Evolutionary conservation across 2,888 invertebrate genomes (phyloP).

Genomic region (Lathronympha strigana): DNA sequence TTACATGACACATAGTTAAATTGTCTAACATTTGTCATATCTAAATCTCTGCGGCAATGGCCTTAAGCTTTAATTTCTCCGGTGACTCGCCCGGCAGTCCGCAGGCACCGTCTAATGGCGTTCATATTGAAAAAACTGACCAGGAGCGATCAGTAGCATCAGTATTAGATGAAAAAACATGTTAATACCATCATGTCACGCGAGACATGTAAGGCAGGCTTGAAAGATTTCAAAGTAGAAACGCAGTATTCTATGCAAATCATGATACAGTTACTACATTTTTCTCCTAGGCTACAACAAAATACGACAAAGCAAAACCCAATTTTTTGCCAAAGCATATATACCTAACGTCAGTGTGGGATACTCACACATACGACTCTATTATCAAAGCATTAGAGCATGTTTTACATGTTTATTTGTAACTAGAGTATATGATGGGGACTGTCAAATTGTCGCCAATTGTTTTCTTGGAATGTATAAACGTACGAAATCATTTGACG

Average conservation of each 20-base stretch:
- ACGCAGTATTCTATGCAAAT: too few species aligned
- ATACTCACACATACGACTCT: background rate
- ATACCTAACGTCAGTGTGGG: background rate
- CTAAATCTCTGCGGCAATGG: slow-evolving; percentile 24
- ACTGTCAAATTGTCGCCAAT: slow-evolving; percentile 30
- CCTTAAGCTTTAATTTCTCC: slow-evolving; percentile 22
- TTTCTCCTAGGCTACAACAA: too few species aligned
- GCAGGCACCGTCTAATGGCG: slow-evolving; percentile 34
- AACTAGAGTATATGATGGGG: slow-evolving; percentile 8
- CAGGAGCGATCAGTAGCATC: slow-evolving; percentile 34
- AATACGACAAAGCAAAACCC: background rate
- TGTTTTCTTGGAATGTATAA: slow-evolving; percentile 21
- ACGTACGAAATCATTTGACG: background rate
- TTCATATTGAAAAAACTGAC: slow-evolving; percentile 31
- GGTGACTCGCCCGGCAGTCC: slow-evolving; percentile 11
- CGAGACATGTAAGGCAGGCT: slow-evolving; percentile 23
- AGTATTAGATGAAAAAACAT: slow-evolving; percentile 32
- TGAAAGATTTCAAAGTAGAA: background rate
- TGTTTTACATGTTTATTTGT: background rate
- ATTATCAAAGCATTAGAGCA: background rate
- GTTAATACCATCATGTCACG: slow-evolving; percentile 43
- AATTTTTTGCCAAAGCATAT: background rate
- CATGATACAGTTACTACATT: too few species aligned
- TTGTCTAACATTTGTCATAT: slow-evolving; percentile 26
- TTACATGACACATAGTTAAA: too few species aligned